phyloP scores from a whole-genome alignment of 2,888 invertebrate species.

The Liposcelis brunnea region DNA sequence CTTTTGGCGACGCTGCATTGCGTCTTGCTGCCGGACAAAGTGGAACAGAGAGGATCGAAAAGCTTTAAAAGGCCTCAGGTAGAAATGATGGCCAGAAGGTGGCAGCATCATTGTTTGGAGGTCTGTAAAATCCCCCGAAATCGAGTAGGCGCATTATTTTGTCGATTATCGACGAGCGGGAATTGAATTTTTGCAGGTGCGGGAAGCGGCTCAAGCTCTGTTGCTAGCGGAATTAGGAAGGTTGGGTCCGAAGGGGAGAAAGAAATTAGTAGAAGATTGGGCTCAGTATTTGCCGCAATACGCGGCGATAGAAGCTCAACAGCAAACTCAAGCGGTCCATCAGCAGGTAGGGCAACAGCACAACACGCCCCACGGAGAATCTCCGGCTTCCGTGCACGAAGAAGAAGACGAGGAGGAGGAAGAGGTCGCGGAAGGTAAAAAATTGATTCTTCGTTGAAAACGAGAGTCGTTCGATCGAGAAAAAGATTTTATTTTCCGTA shows the following conservation, averaged over 20 bases:
- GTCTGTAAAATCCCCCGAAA: conserved; percentile 30
- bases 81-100: conserved; percentile 90
- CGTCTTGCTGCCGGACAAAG: conserved; percentile 85
- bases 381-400: conserved; percentile 33
- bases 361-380: conserved; percentile 27
- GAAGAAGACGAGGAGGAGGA: conserved; percentile 70
- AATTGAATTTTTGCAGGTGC: conserved; percentile 30
- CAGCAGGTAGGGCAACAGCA: conserved; percentile 39
- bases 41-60: conserved; percentile 47
- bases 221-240: conserved; percentile 82
- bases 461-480: neutral
- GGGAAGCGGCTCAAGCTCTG: conserved; percentile 93
- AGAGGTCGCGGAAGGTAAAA: conserved; percentile 51
- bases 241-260: conserved; percentile 78
- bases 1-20: conserved; percentile 90
- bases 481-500: conserved; percentile 13
- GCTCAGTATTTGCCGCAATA: conserved; percentile 84
- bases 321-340: conserved; percentile 31
- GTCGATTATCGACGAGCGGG: neutral
- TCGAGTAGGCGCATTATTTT: no score
- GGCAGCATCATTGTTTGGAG: conserved; percentile 98
- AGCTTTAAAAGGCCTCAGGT: conserved; percentile 89
- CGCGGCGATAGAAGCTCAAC: conserved; percentile 44
- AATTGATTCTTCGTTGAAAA: neutral
- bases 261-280: conserved; percentile 88